A percentile compares a stretch with the other conserved stretches of the same genome.
Evolutionary conservation across 1,140 invertebrate species (phyloP).

Genomic region (Trachelipus rathkii): DNA sequence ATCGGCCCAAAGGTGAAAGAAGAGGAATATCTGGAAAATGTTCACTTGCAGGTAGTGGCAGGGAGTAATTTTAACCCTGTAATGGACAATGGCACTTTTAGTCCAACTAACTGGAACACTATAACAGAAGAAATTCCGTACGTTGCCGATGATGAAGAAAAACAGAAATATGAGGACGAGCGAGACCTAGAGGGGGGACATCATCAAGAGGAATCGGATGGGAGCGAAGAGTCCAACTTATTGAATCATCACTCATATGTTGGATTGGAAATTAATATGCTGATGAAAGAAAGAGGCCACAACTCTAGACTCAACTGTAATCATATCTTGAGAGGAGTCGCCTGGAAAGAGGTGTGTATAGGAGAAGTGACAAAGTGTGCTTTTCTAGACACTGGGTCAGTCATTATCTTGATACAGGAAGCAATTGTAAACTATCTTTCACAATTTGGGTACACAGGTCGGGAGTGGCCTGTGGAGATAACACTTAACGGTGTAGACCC

Average conservation of each 20-base stretch:
- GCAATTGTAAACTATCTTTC: not conserved
- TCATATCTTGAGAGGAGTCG: not conserved
- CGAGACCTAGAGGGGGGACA: too few species aligned
- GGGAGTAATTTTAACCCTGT: too few species aligned
- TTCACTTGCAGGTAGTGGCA: too few species aligned
- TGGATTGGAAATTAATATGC: too few species aligned
- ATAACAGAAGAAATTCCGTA: too few species aligned
- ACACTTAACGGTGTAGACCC: not conserved
- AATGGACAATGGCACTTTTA: too few species aligned
- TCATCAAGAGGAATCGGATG: too few species aligned
- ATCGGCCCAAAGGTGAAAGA: conserved; percentile 2
- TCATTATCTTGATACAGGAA: not conserved
- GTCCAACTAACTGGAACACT: too few species aligned
- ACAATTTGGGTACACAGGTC: not conserved
- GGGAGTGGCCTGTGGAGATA: not conserved
- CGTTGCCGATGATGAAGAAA: too few species aligned
- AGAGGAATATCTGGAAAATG: not conserved
- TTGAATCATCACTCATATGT: too few species aligned
- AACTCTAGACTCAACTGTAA: not conserved
- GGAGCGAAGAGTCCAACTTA: too few species aligned
- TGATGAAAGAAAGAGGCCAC: not conserved
- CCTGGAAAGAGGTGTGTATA: not conserved
- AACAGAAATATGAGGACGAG: too few species aligned
- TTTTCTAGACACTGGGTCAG: not conserved
- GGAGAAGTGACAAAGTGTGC: not conserved